Base-by-base conservation (phyloP, 2,888 invertebrate genomes). In the Drosophila engyochracea region DNA sequence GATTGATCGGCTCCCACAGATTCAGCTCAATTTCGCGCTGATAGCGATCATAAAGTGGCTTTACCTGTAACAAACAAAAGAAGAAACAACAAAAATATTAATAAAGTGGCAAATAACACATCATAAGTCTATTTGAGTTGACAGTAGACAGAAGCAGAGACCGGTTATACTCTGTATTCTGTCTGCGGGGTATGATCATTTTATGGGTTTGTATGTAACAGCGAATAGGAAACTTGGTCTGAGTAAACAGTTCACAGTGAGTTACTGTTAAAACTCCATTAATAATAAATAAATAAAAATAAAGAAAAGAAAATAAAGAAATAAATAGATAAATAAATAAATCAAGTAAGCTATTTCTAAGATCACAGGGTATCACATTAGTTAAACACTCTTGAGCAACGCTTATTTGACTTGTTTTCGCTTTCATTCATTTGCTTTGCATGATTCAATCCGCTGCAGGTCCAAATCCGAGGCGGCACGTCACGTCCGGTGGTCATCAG, bases 21-120 rank as follows among this genome's bases (percentile, higher is more conserved):
- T 93, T 94, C 53, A 94, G 92, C 79, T 94, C 94, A 58, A 94
- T 94, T 76, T 94, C 94, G 47, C 94, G 93, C 69, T 94, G 94
- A 83, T 95, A 95, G 55, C 93, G 93, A 72, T 94, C 94, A 83
- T 94, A 94, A 57, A 95, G 93, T 1, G 95, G 95, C 74, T 94
- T 93, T 16, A 95, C 93, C 95, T 95, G 89, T 91, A 89, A 70
- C 70, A 64, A 60, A 74, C 6, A 51, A 16, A 14, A n/a, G 31
- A 71, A 59, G 53, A 54, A 19, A 33, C 12, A 52, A 22, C 31
- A 31, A 14, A 9, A 58, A 30, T 41, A 57, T 57, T 37, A 39
- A 39, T 28, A 31, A 52, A 52, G 37, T 35, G 58, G 62, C 39
- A 65, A 44, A 39, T 64, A 47, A 28, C 52, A 65, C 12, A 19